Percentiles rank a stretch among this genome's conserved stretches.
Conservation (phyloP, 2,113 vertebrate species). For the Grallaria varia region DNA sequence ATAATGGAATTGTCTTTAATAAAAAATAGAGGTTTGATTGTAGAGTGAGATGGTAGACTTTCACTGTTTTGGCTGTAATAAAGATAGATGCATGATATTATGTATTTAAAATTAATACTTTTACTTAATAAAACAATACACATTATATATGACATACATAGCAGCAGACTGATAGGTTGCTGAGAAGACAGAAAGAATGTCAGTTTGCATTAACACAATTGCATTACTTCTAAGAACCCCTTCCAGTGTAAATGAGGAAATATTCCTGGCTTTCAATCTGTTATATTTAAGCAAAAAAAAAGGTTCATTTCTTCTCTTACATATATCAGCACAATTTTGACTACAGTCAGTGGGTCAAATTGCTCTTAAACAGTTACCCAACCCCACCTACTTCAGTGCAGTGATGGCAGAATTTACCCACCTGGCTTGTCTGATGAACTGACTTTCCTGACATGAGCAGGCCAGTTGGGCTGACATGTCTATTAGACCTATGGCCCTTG, state of each 20-base stretch:
- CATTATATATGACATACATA: neutral
- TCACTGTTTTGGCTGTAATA: constrained; percentile 10
- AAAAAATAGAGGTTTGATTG: constrained; percentile 24
- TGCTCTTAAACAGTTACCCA: neutral
- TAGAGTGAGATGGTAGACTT: neutral
- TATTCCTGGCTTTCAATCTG: neutral
- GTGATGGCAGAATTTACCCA: neutral
- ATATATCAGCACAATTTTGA: neutral
- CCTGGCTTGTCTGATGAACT: neutral
- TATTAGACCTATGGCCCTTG: neutral
- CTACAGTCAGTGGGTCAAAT: neutral
- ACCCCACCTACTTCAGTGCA: neutral
- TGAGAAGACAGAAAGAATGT: neutral
- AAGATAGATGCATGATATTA: neutral
- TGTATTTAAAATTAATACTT: constrained; percentile 22
- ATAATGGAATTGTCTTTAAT: constrained; percentile 64
- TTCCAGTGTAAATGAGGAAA: neutral
- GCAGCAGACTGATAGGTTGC: constrained; percentile 16
- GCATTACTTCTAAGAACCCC: neutral
- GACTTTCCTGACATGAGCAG: neutral
- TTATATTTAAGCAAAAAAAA: neutral
- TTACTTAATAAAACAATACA: constrained; percentile 40
- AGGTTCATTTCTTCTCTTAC: neutral
- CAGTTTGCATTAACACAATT: neutral
- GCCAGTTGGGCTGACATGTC: neutral